Percentiles rank a stretch among this genome's conserved stretches.
phyloP scores from a whole-genome alignment of 2,113 vertebrate species.

The Vicugna pacos region DNA sequence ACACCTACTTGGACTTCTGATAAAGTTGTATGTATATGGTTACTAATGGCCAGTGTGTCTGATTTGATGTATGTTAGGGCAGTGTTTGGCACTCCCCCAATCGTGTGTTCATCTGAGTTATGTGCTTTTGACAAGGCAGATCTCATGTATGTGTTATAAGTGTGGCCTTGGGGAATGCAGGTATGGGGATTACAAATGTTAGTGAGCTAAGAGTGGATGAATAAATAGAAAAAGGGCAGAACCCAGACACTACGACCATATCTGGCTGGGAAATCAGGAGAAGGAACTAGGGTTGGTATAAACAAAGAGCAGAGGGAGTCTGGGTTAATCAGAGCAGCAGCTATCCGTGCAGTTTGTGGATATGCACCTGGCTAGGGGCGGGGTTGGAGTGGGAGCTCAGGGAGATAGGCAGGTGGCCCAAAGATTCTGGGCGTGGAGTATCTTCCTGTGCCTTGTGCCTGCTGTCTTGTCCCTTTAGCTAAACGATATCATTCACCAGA shows the following conservation, averaged over 20 bases:
- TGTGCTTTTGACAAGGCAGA: background rate
- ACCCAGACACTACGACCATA: background rate
- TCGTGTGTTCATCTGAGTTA: background rate
- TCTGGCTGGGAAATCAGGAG: background rate
- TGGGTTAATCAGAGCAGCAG: background rate
- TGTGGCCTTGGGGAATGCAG: background rate
- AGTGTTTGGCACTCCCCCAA: background rate
- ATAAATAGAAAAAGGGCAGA: background rate
- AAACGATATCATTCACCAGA: background rate
- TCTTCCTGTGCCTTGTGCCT: background rate
- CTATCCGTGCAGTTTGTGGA: background rate
- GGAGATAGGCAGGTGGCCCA: background rate
- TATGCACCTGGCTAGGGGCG: too few species aligned
- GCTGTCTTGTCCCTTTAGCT: background rate
- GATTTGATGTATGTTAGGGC: background rate
- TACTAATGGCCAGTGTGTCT: background rate
- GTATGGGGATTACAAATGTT: background rate
- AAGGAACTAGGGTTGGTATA: background rate
- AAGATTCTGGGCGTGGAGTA: background rate
- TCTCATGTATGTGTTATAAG: background rate
- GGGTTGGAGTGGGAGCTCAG: background rate
- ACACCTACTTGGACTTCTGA: slow-evolving; percentile 8
- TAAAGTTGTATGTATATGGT: background rate
- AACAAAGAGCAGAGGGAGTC: background rate
- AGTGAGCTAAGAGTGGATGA: background rate